These are phyloP conservation scores for Thrips palmi DNA, from an alignment of 1,140 invertebrate genomes.

Conservation along the genomic window DNA sequence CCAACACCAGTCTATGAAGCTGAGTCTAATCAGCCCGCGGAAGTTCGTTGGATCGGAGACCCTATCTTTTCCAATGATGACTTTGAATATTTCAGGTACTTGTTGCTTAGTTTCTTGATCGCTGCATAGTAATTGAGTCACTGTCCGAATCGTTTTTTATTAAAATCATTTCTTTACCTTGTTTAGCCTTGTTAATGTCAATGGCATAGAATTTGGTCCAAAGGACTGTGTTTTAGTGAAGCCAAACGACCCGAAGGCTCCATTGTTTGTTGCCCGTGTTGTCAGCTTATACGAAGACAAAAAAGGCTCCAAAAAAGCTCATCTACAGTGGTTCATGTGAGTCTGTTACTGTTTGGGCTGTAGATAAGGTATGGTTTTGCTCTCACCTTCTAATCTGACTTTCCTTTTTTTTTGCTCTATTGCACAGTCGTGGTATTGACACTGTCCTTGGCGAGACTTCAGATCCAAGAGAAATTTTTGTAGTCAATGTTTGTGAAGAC, in stretches of 20 bases:
- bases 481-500: constrained; percentile 54
- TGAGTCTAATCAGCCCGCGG: constrained; percentile 20
- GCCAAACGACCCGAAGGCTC: constrained; percentile 39
- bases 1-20: constrained; percentile 21
- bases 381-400: too few relatives aligned
- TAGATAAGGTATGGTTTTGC: too few relatives aligned
- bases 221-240: constrained; percentile 49
- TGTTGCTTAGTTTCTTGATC: too few relatives aligned
- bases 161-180: not conserved
- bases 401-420: too few relatives aligned
- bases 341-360: constrained; percentile 4
- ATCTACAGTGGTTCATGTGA: constrained; percentile 41
- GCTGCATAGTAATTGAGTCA: too few relatives aligned
- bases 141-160: constrained; percentile 4
- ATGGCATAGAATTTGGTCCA: constrained; percentile 24
- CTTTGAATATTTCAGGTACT: too few relatives aligned
- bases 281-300: constrained; percentile 56
- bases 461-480: constrained; percentile 60
- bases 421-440: constrained; percentile 42
- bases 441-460: constrained; percentile 64
- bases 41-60: constrained; percentile 40
- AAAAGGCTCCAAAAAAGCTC: too few relatives aligned
- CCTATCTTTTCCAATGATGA: constrained; percentile 33
- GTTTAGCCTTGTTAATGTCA: constrained; percentile 25
- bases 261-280: constrained; percentile 46